Evolutionary conservation across 2,113 vertebrate species (phyloP), one percentile per base, ranked within the genome.

Genomic region (Rhinogobius similis): DNA sequence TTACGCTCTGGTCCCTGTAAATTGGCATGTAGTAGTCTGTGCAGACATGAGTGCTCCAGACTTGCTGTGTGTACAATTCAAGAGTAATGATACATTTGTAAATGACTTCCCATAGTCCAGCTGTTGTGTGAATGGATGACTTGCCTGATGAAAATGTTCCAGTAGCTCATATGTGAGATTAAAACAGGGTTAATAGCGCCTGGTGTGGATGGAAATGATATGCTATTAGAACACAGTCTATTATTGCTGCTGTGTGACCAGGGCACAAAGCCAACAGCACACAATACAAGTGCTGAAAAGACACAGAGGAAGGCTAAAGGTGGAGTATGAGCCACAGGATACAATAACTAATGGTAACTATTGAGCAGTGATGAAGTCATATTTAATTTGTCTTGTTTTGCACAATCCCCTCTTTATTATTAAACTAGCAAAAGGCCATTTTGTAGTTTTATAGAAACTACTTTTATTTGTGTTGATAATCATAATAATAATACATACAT

Each of bases 71-170:
- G 43, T 62, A 63, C 73, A 77, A 77, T 62, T 50, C 67, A 72
- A 50, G 18, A 1, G 14, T 53, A 52, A 61, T 23, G 66, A 65
- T 62, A 75, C 82, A 85, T 81, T 71, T 86, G 76, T 77, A 76
- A 81, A 76, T 79, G 26, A 71, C 75, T 68, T 73, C 43, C 62
- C 70, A 64, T 62, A 72, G 77, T 86, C 77, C 78, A 85, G 82
- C 79, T 85, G 77, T 23, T n/a, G 52, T 39, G 5, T 75, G 77
- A 82, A 82, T 75, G 77, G 77, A 76, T 79, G 68, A 70, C 75
- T 81, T 62, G 48, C 56, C 53, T 73, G 64, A 77, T 77, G 41
- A 23, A 41, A 76, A 72, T 55, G 65, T 72, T 66, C 59, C 63
- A 55, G 16, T 16, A 64, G 67, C 73, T 74, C 5, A 50, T 75